Evolutionary conservation across 2,888 invertebrate genomes (phyloP), one percentile per base, ranked within the genome.

Genomic region (Carterocephalus palaemon): DNA sequence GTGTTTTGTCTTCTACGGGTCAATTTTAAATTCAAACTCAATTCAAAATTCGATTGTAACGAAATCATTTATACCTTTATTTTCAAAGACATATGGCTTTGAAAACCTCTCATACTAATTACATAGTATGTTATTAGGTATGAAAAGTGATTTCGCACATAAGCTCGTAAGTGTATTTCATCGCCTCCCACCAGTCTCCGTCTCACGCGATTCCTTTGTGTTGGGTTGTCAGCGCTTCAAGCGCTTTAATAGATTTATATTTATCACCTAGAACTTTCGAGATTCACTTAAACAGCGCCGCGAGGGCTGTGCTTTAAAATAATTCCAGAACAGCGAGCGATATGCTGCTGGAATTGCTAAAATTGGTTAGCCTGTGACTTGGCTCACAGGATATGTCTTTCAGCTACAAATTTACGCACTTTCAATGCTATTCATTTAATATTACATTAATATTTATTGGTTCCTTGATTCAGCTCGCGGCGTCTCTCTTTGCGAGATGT

Each of bases 381-480:
- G 41, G 32, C 26, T n/a, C n/a, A n/a, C n/a, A 42, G 28, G 22
- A 42, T 34, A 34, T 32, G 41, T 42, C 41, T 26, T 42, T 42
- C 33, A 34, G 13, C 15, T 26, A 28, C 28, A 20, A 15, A 42
- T 42, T n/a, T n/a, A n/a, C n/a, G n/a, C n/a, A n/a, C n/a, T n/a
- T n/a, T n/a, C n/a, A n/a, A n/a, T n/a, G n/a, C n/a, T n/a, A n/a
- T n/a, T n/a, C 19, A 42, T 42, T 42, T 42, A 42, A 29, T 20
- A 36, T 31, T 29, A 29, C 36, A 43, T 43, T 43, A 43, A 43
- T 43, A 43, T 43, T 43, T 43, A 43, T 43, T 43, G 42, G 34
- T 43, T 43, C 22, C 42, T 29, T 34, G 42, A 42, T 34, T 28
- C 28, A 26, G 22, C 42, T 16, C 19, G 28, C 16, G 36, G 36